Evolutionary conservation across 2,113 vertebrate genomes (phyloP).

Genomic region (Percina caprodes): DNA sequence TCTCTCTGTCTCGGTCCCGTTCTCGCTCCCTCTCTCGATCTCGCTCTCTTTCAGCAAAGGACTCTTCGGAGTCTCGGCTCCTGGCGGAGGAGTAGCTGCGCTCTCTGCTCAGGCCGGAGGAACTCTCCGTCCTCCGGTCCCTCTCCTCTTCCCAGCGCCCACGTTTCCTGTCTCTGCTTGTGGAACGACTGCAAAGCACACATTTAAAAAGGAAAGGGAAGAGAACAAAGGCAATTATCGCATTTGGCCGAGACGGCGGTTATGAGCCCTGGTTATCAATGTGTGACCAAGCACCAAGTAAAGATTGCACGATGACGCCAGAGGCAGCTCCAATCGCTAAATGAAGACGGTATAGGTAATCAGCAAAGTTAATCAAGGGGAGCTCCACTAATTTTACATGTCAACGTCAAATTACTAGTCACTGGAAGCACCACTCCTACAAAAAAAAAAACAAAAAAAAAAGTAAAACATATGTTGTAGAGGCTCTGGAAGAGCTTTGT

Average conservation of each 20-base stretch:
- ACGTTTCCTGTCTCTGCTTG: slow-evolving; percentile 92
- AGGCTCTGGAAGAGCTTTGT: too few relatives aligned
- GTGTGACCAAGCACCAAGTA: not conserved
- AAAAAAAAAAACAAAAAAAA: too few relatives aligned
- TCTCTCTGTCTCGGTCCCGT: slow-evolving; percentile 67
- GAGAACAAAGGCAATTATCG: not conserved
- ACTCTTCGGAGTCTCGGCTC: slow-evolving; percentile 65
- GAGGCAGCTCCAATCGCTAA: not conserved
- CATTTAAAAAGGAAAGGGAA: not conserved
- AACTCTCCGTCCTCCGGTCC: slow-evolving; percentile 79
- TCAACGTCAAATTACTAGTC: not conserved
- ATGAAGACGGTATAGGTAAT: not conserved
- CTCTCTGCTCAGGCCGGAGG: slow-evolving; percentile 67
- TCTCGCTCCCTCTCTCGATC: slow-evolving; percentile 82
- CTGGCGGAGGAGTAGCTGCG: slow-evolving; percentile 65
- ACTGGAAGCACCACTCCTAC: too few relatives aligned
- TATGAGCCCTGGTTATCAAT: not conserved
- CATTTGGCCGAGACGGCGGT: not conserved
- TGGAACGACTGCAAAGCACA: slow-evolving; percentile 80
- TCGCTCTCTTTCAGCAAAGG: slow-evolving; percentile 72
- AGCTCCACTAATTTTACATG: not conserved
- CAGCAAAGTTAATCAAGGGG: not conserved
- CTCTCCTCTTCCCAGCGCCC: slow-evolving; percentile 91
- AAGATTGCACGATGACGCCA: not conserved
- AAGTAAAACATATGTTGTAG: too few relatives aligned